A percentile compares a stretch with the other conserved stretches of the same genome.
Conservation (phyloP, 2,888 invertebrate species). For the Pristionchus maxplancki region DNA sequence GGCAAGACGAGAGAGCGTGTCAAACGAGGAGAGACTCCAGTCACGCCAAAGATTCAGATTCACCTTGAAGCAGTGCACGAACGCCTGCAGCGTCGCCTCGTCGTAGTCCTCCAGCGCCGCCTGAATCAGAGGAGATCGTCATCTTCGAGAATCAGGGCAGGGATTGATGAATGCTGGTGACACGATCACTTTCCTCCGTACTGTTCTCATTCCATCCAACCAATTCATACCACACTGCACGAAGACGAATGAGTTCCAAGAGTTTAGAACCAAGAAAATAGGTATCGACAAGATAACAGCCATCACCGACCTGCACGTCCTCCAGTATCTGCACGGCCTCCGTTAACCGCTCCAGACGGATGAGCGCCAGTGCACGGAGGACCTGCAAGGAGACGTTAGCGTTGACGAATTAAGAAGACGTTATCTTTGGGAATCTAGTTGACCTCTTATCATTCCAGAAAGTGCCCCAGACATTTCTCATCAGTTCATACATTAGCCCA, state of each 20-base stretch:
- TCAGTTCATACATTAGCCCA: background rate
- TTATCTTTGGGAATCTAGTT: background rate
- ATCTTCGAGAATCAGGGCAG: too few relatives aligned
- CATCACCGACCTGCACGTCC: constrained; percentile 81
- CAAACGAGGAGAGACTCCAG: too few relatives aligned
- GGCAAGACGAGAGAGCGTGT: background rate
- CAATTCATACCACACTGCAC: too few relatives aligned
- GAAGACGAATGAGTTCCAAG: too few relatives aligned
- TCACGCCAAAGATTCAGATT: background rate
- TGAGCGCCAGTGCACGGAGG: constrained; percentile 91
- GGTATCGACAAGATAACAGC: too few relatives aligned
- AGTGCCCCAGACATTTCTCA: too few relatives aligned
- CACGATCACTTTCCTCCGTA: too few relatives aligned
- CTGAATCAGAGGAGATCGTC: constrained; percentile 67
- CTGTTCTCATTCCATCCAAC: too few relatives aligned
- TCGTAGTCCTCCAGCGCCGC: constrained; percentile 87
- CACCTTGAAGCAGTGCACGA: constrained; percentile 93
- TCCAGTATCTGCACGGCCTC: constrained; percentile 88
- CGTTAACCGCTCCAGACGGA: constrained; percentile 89
- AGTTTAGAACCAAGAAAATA: too few relatives aligned
- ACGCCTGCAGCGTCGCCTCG: constrained; percentile 93
- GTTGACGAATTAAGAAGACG: background rate
- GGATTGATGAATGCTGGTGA: too few relatives aligned
- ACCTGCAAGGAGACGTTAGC: constrained; percentile 80
- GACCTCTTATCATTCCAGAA: background rate